Conservation (phyloP, 2,113 vertebrate species). For the Mobula birostris region DNA sequence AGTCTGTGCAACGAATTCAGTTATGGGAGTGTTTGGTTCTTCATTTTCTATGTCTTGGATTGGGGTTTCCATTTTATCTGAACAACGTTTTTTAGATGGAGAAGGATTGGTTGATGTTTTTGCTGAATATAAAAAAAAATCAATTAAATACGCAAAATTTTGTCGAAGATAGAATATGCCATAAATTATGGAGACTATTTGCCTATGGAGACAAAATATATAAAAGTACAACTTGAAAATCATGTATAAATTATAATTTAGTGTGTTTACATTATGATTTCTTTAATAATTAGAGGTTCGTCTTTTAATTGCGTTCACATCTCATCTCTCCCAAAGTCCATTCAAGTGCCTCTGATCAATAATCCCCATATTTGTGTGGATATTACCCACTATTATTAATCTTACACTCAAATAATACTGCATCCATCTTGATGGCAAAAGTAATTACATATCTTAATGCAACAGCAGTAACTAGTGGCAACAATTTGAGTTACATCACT, state of each 20-base stretch:
- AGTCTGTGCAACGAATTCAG: conserved; percentile 38
- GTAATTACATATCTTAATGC: background rate
- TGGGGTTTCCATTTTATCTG: conserved; percentile 54
- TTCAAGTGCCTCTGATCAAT: background rate
- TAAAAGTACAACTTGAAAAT: background rate
- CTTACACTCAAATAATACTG: background rate
- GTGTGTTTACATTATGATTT: background rate
- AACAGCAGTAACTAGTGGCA: background rate
- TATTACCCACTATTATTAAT: background rate
- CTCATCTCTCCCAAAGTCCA: background rate
- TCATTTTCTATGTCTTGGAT: conserved; percentile 61
- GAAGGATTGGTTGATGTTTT: conserved; percentile 75
- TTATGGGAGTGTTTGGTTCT: conserved; percentile 47
- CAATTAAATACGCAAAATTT: background rate
- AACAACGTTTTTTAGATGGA: conserved; percentile 80
- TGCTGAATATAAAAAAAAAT: conserved; percentile 46
- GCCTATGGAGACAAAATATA: background rate
- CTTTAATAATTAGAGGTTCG: background rate
- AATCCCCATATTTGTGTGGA: background rate
- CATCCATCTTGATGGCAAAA: background rate
- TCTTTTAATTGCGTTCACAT: background rate
- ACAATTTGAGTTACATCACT: background rate
- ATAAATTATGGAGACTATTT: background rate
- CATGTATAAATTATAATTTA: background rate
- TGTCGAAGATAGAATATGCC: background rate